Conservation (phyloP, 2,888 invertebrate genomes). For the Napeogenes inachia region DNA sequence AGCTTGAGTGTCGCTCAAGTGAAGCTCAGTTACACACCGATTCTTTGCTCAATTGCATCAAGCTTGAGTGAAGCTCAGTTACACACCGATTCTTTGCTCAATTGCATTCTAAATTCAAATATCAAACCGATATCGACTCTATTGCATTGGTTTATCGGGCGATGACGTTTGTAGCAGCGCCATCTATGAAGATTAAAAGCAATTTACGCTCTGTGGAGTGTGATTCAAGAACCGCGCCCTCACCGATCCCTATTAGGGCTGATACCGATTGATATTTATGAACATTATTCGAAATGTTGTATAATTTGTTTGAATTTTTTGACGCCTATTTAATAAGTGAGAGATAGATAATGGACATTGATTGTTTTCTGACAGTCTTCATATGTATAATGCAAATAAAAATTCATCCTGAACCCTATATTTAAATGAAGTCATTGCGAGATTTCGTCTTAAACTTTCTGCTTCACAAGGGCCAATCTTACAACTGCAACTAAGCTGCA, state of each 20-base stretch:
- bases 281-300: too few relatives aligned
- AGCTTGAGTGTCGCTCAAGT: slow-evolving; percentile 26
- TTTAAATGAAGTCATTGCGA: slow-evolving; percentile 10
- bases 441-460: slow-evolving; percentile 12
- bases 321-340: too few relatives aligned
- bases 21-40: slow-evolving; percentile 54
- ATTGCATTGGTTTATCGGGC: slow-evolving; percentile 13
- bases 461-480: slow-evolving; percentile 27
- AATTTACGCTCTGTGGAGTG: slow-evolving; percentile 62
- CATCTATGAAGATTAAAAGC: slow-evolving; percentile 67
- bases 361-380: too few relatives aligned
- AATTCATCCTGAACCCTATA: neutral
- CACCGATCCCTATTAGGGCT: slow-evolving; percentile 30
- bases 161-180: slow-evolving; percentile 48
- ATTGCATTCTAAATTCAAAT: slow-evolving; percentile 50
- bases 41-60: slow-evolving; percentile 55
- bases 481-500: slow-evolving; percentile 26
- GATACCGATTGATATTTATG: slow-evolving; percentile 9
- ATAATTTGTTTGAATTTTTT: too few relatives aligned
- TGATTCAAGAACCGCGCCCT: slow-evolving; percentile 50
- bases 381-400: too few relatives aligned
- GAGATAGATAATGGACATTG: too few relatives aligned
- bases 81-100: slow-evolving; percentile 52
- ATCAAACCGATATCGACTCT: slow-evolving; percentile 23
- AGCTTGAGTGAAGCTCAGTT: slow-evolving; percentile 56